Evolutionary conservation across 2,113 vertebrate species (phyloP), one percentile per base, ranked within the genome.

Genomic region (Scomber japonicus): DNA sequence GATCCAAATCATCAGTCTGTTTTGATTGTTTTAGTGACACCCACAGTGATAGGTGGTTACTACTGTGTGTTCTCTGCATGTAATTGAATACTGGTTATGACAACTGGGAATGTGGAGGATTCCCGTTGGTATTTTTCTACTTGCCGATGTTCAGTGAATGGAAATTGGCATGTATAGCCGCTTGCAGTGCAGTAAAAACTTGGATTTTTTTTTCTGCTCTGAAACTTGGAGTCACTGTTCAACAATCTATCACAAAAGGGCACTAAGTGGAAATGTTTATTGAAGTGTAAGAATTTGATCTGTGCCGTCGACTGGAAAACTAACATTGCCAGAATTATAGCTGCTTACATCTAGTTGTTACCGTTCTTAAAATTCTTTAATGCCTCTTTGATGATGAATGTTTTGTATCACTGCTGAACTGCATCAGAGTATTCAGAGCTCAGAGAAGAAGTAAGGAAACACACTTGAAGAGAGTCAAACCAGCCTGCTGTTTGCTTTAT

Each of bases 281-380:
- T 40, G 2, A 9, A 9, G 35, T 40, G 6, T 7, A 40, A 40
- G 35, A 9, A 40, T 40, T 40, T 40, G 35, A 40, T 9, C 35
- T 40, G 7, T 40, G 35, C 35, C 35, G 7, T 40, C 35, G 9
- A 9, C 35, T 40, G 35, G 35, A 40, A 40, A 40, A 40, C 35
- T 40, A 40, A 40, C 5, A 40, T 9, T 40, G 35, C 35, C 35
- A 40, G 35, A 59, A 4, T 51, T 31, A 50, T n/a, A 30, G 6
- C 16, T 62, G 16, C 80, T 66, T 40, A 35, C 62, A 72, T 35
- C 6, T 35, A 19, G 27, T 59, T 68, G 64, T 75, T 75, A 54
- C 45, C 61, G 75, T 79, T 79, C 46, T 75, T 78, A 0, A 54
- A n/a, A 75, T 69, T 76, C 60, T 15, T 46, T 1, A 6, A 55